Conservation (phyloP, 1,140 invertebrate species). For the Luehdorfia chinensis region DNA sequence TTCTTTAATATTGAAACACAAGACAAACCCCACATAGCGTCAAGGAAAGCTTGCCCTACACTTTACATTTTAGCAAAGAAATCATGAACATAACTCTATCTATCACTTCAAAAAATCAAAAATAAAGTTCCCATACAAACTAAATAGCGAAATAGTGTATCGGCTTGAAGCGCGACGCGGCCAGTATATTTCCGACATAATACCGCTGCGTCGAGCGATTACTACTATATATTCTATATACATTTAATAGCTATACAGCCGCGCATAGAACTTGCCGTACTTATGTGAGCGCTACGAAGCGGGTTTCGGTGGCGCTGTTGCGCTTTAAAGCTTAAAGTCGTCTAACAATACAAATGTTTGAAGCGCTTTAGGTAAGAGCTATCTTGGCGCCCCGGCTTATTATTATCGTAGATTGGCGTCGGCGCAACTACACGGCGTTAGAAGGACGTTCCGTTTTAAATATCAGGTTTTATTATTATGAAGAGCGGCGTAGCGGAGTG, state of each 20-base stretch:
- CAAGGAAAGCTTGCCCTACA: constrained; percentile 59
- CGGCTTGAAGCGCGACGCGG: constrained; percentile 67
- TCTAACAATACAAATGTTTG: constrained; percentile 31
- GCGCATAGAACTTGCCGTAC: constrained; percentile 77
- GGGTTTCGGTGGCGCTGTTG: constrained; percentile 43
- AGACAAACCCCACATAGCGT: constrained; percentile 58
- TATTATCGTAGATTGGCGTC: constrained; percentile 78
- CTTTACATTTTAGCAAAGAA: constrained; percentile 67
- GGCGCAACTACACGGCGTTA: constrained; percentile 77
- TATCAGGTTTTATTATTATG: constrained; percentile 78
- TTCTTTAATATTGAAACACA: constrained; percentile 35
- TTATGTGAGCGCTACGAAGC: constrained; percentile 72
- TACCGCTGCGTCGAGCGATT: constrained; percentile 77
- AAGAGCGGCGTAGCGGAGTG: constrained; percentile 73
- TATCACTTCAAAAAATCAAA: constrained; percentile 66
- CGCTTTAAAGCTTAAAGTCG: constrained; percentile 38
- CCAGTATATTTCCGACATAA: constrained; percentile 77
- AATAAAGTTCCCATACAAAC: constrained; percentile 74
- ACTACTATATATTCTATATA: constrained; percentile 78
- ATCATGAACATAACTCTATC: constrained; percentile 54
- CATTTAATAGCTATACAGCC: constrained; percentile 78
- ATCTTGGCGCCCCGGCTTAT: constrained; percentile 64
- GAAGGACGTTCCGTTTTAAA: constrained; percentile 78
- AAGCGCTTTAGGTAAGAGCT: constrained; percentile 55
- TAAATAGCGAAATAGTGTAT: constrained; percentile 67